phyloP scores from a whole-genome alignment of 2,113 vertebrate species.

The Hippocampus zosterae region DNA sequence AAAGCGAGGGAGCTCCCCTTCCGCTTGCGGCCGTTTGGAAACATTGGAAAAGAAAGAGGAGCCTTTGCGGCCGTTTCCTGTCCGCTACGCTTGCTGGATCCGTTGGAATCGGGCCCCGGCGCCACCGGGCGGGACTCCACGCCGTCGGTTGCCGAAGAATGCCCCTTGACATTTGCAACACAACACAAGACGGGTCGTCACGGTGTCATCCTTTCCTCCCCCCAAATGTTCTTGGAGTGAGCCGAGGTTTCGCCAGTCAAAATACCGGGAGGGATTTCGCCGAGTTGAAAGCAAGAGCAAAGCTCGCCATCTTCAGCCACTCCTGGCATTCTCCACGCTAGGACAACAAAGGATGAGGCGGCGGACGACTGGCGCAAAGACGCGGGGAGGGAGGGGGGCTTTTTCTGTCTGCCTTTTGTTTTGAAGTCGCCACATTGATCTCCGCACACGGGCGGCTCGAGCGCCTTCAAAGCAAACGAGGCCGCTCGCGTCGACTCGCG shows the following conservation, averaged over 20 bases:
- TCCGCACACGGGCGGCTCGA: conserved; percentile 30
- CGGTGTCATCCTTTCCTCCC: no score
- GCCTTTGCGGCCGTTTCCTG: not conserved
- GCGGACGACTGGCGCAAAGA: conserved; percentile 53
- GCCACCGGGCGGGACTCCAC: no score
- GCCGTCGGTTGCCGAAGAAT: no score
- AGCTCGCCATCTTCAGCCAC: conserved; percentile 60
- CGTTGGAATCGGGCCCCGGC: not conserved
- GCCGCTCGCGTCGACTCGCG: conserved; percentile 43
- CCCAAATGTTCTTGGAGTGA: not conserved
- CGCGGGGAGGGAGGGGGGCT: conserved; percentile 14
- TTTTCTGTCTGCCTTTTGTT: conserved; percentile 61
- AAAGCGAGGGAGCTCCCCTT: conserved; percentile 14
- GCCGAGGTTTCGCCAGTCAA: conserved; percentile 3
- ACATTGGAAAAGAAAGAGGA: not conserved
- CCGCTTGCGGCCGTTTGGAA: not conserved
- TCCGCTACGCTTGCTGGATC: not conserved
- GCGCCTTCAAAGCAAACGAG: conserved; percentile 63
- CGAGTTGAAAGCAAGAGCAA: conserved; percentile 42
- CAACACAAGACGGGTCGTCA: no score
- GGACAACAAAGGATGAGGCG: conserved; percentile 70
- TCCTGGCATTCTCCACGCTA: conserved; percentile 67
- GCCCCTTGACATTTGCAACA: no score
- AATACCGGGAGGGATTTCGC: conserved; percentile 9
- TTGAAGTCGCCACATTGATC: conserved; percentile 60